Conservation (phyloP, 2,888 invertebrate species). For the Tridacna crocea region DNA sequence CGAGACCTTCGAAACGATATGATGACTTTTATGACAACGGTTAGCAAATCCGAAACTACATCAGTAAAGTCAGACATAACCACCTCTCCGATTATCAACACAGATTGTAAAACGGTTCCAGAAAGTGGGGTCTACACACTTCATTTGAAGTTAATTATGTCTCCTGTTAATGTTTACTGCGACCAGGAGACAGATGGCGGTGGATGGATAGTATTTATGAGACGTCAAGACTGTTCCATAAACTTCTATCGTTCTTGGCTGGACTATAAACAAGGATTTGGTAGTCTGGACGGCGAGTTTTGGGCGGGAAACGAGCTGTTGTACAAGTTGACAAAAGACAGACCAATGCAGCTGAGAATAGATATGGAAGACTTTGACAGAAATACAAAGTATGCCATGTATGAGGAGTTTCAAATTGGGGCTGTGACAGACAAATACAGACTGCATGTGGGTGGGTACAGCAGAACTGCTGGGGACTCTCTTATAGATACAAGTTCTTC, state of each 20-base stretch:
- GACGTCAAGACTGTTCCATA: background rate
- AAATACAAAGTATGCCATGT: background rate
- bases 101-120: background rate
- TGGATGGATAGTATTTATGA: background rate
- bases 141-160: background rate
- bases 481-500: constrained; percentile 80
- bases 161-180: background rate
- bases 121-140: background rate
- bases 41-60: background rate
- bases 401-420: background rate
- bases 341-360: background rate
- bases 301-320: background rate
- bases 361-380: background rate
- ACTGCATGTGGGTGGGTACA: background rate
- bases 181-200: background rate
- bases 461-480: background rate
- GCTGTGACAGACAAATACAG: background rate
- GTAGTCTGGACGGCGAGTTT: background rate
- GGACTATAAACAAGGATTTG: background rate
- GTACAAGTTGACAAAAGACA: background rate
- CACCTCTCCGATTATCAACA: background rate
- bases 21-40: no score
- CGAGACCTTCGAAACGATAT: background rate
- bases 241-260: background rate
- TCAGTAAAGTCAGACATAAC: background rate